Evolutionary conservation across 2,888 invertebrate species (phyloP).

Genomic region (Standfussiana lucernea): DNA sequence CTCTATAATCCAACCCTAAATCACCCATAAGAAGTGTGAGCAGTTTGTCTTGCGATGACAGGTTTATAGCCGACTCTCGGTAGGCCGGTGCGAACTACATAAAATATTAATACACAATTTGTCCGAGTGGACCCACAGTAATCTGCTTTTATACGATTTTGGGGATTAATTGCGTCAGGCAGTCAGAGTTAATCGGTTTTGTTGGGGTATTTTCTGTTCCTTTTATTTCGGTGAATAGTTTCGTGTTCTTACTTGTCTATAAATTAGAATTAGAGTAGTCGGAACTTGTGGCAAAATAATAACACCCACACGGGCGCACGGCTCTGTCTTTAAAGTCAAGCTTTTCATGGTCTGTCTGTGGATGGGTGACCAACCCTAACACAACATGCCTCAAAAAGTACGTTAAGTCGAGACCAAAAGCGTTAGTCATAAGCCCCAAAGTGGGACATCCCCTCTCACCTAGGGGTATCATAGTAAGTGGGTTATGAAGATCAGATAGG

Average conservation of each 20-base stretch:
- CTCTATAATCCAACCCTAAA: slow-evolving; percentile 86
- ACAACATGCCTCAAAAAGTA: not conserved
- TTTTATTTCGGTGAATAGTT: slow-evolving; percentile 48
- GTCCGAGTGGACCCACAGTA: slow-evolving; percentile 88
- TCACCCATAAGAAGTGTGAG: slow-evolving; percentile 87
- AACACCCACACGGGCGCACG: not conserved
- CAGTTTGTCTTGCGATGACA: slow-evolving; percentile 89
- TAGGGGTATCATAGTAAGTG: not conserved
- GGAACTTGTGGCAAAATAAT: not conserved
- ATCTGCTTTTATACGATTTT: slow-evolving; percentile 88
- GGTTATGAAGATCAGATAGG: not conserved
- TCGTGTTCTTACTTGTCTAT: slow-evolving; percentile 36
- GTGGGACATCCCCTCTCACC: not conserved
- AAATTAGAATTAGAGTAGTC: slow-evolving; percentile 52
- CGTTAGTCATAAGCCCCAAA: not conserved
- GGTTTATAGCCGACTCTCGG: slow-evolving; percentile 81
- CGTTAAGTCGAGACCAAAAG: not conserved
- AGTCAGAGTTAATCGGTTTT: slow-evolving; percentile 55
- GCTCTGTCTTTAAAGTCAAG: not conserved
- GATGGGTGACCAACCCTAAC: not conserved
- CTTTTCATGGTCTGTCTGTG: not conserved
- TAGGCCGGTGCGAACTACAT: slow-evolving; percentile 85
- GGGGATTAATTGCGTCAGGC: slow-evolving; percentile 82
- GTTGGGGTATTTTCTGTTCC: slow-evolving; percentile 52
- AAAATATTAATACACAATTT: slow-evolving; percentile 91